Conservation (phyloP, 2,797 vertebrate species). For the Pteropus rufus region DNA sequence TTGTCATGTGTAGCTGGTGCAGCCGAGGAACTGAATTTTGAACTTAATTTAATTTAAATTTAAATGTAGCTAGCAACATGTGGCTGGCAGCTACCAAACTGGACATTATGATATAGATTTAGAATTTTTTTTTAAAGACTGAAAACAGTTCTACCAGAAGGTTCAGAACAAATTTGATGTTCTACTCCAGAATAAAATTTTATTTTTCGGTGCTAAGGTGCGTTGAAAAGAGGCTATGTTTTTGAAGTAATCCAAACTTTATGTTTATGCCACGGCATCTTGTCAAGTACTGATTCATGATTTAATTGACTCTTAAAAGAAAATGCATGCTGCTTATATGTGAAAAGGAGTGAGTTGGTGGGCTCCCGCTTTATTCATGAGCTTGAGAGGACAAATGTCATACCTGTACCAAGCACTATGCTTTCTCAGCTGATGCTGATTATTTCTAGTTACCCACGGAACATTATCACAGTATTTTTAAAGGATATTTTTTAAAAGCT, state of each 20-base stretch:
- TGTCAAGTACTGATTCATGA: not conserved
- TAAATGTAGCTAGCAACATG: not conserved
- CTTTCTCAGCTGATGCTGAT: not conserved
- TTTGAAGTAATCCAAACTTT: not conserved
- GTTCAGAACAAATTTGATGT: not conserved
- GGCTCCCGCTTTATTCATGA: not conserved
- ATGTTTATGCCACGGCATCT: not conserved
- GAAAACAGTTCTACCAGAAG: not conserved
- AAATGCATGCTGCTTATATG: not conserved
- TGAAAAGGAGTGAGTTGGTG: not conserved
- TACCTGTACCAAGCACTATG: not conserved
- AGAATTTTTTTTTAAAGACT: not conserved
- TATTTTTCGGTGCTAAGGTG: not conserved
- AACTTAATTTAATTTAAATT: not conserved
- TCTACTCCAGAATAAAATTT: not conserved
- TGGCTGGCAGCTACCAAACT: not conserved
- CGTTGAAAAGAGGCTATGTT: not conserved
- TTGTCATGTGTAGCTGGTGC: not conserved
- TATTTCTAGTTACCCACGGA: not conserved
- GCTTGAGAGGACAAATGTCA: not conserved
- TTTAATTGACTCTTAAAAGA: not conserved
- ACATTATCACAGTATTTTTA: not conserved
- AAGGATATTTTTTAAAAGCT: not conserved
- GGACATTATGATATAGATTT: not conserved
- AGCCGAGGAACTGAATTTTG: not conserved